These are phyloP conservation scores for Alentia gelatinosa DNA, from an alignment of 2,888 invertebrate genomes.

Conservation along the genomic window DNA sequence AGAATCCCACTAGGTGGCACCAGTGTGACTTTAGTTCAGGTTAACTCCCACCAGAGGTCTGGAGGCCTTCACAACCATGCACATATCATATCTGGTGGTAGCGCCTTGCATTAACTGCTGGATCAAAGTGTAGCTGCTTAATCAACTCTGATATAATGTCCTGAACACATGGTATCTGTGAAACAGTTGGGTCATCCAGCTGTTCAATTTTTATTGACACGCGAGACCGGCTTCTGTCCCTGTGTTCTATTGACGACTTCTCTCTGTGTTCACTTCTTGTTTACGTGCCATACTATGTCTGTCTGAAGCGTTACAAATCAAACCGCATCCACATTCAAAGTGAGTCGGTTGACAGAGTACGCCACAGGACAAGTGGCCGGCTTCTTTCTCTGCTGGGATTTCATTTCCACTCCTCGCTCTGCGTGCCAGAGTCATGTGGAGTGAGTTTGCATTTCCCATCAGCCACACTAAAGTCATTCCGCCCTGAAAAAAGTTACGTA, in stretches of 20 bases:
- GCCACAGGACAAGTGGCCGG: neutral
- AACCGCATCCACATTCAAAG: no score
- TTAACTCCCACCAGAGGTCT: constrained; percentile 37
- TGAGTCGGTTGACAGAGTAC: neutral
- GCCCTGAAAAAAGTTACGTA: neutral
- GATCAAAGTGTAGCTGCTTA: constrained; percentile 45
- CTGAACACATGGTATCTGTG: constrained; percentile 5
- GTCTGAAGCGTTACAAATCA: neutral
- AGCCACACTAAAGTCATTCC: neutral
- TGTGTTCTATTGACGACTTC: neutral
- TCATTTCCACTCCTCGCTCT: neutral
- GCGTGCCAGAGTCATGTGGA: no score
- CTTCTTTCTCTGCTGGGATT: neutral
- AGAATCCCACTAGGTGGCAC: neutral
- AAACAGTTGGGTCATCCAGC: neutral
- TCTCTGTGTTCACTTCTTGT: neutral
- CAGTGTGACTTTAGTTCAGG: constrained; percentile 41
- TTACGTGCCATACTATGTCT: neutral
- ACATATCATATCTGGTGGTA: constrained; percentile 54
- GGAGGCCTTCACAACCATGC: constrained; percentile 50
- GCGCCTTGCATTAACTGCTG: constrained; percentile 53
- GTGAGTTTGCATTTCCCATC: neutral
- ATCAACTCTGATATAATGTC: neutral
- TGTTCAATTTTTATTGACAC: neutral
- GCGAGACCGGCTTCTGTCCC: neutral